Evolutionary conservation across 2,797 vertebrate species (phyloP), one percentile per base, ranked within the genome.

Genomic region (Dromococcyx pavoninus): DNA sequence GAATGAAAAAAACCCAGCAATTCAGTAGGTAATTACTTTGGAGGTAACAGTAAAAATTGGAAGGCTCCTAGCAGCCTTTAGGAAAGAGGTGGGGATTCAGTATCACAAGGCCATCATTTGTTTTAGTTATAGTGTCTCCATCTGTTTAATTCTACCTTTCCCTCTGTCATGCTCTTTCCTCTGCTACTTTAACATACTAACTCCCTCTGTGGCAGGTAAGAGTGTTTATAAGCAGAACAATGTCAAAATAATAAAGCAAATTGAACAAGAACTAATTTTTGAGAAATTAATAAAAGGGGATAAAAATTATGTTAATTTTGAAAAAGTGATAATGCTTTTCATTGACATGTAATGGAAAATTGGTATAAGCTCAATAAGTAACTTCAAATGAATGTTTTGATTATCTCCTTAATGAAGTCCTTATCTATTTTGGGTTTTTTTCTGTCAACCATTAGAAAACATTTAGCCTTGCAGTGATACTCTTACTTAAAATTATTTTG

Each of bases 1-100:
- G 44, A 91, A 91, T 66, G 77, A 85, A 95, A 92, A 84, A n/a
- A n/a, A n/a, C n/a, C n/a, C 70, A 54, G 46, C 46, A 46, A 46
- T 46, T 19, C 44, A 46, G 21, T 10, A 46, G 19, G 44, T 46
- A 46, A 46, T 46, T 46, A 56, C 66, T 82, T 92, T 48, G 51
- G 53, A 48, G 14, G 51, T 60, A 87, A 82, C 73, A 73, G 32
- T 79, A 85, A 85, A 94, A 87, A 85, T 19, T 62, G 67, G 32
- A 86, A 88, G 66, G n/a, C 22, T 72, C n/a, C 35, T 85, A 69
- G 46, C 22, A 90, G 50, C 41, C 67, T 78, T 92, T 54, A 58
- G 71, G 53, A 81, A 87, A 81, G 37, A 88, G 33, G 27, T 76
- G 44, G 54, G 8, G 33, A 17, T 19, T 84, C 67, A 78, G 27